Evolutionary conservation across 1,140 invertebrate genomes (phyloP), one percentile per base, ranked within the genome.

Genomic region (Cardiocondyla obscurior): DNA sequence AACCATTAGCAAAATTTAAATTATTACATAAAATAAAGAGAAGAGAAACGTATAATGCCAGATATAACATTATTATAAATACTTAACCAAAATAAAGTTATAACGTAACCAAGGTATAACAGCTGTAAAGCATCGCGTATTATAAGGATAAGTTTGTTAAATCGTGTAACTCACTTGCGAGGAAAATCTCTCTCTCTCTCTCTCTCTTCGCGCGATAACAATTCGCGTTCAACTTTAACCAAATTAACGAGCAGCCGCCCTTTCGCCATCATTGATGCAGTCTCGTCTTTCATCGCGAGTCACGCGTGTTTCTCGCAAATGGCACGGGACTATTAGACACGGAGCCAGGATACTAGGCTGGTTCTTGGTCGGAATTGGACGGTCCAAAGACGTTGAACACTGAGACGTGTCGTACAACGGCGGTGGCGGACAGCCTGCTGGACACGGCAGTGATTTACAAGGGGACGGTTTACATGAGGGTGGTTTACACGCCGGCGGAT

Each of bases 371-470:
- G 62, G 49, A 53, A 79, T 79, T 79, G 62, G 49, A 79, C 46
- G 46, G 74, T 42, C 46, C 49, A 42, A 79, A 79, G 74, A 79
- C 74, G 74, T n/a, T 53, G 74, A 69, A 69, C 62, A 67, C 62
- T 33, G 62, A 79, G 74, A 69, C 46, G 74, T 51, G 30, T 67
- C 60, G 74, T 33, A 51, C 46, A 49, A 69, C 33, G 62, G 19
- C 49, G 62, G 74, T 33, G 44, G 57, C 60, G 57, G 62, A 51
- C 60, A 64, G 74, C 62, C 46, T 33, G 22, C 62, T 79, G 62
- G 74, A 79, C 74, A 79, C 33, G 62, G 62, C 74, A 42, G 74
- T 79, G 74, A 79, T 79, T 79, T 79, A 79, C 74, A 79, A 46
- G 49, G 22, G 36, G 62, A 79, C 74, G 33, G 62, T 79, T 69